Evolutionary conservation across 2,888 invertebrate species (phyloP), one percentile per base, ranked within the genome.

Genomic region (Candidula unifasciata): DNA sequence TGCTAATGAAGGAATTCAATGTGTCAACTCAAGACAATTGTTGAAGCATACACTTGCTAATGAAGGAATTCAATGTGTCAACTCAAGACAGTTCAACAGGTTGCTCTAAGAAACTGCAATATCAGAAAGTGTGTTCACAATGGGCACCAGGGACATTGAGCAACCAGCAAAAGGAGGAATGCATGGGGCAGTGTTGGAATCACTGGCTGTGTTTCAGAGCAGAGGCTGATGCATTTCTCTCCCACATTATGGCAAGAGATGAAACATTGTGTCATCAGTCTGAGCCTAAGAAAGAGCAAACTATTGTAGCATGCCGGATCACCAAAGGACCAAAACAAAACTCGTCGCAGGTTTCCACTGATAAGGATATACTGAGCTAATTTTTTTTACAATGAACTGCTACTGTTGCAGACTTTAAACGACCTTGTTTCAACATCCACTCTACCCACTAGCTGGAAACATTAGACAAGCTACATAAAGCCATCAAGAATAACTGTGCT

Each of bases 161-260:
- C 44, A 13, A 44, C 44, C 6, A 44, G 8, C 44, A 44, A 44
- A 44, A 10, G 13, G 44, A 44, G 44, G 44, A 44, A 44, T 13
- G 2, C 44, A 44, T 44, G 44, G 44, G 60, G 21, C 18, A 27
- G 27, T 27, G 68, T 68, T 68, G 30, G 68, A 68, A 33, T 33
- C 68, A 68, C 68, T 21, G 30, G 33, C 16, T 35, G 68, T 33
- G 35, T 33, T 68, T 33, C 33, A 33, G 33, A 68, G 68, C 18
- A 33, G 68, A 68, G 33, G 68, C 33, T 33, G 68, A 68, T 68
- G 33, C 68, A 68, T 68, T 68, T 68, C 68, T 68, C 10, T 68
- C 33, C 18, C 21, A 3, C 35, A 68, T 33, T 16, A 33, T 68
- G 30, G 35, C 33, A 68, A 2, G 33, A 3, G 35, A 68, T 68